Evolutionary conservation across 2,113 vertebrate genomes (phyloP).

Genomic region (Aptenodytes patagonicus): DNA sequence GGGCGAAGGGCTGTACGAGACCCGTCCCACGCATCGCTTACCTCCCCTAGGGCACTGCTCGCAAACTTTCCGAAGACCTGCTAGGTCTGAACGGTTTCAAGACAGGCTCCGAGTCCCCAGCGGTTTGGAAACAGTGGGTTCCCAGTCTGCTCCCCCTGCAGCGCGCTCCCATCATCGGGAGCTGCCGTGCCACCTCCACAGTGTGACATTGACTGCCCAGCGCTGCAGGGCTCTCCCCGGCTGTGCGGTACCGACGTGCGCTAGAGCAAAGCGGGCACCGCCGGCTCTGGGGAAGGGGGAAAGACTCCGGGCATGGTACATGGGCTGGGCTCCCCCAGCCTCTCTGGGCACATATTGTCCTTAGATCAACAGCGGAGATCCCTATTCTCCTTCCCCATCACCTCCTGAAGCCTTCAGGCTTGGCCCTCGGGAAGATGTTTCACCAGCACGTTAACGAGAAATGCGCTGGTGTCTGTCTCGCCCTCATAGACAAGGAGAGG

Average conservation of each 20-base stretch:
- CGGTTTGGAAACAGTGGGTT: neutral
- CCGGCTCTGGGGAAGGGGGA: neutral
- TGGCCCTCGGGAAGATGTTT: neutral
- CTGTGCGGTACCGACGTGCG: accelerated
- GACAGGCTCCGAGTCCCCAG: neutral
- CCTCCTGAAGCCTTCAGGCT: neutral
- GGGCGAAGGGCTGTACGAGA: neutral
- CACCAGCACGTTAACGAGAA: neutral
- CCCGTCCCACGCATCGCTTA: neutral
- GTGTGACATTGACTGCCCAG: neutral
- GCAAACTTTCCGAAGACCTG: neutral
- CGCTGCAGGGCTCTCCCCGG: neutral
- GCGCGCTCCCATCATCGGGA: neutral
- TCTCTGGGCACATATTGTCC: neutral
- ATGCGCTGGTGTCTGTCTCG: accelerated
- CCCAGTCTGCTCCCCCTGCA: neutral
- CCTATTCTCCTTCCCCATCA: neutral
- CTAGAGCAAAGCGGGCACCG: neutral
- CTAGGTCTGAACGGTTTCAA: neutral
- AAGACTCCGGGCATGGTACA: too few species aligned
- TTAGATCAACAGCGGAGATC: neutral
- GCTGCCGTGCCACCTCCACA: neutral
- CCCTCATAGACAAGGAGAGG: too few species aligned
- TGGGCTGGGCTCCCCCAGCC: neutral
- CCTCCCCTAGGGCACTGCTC: neutral